Evolutionary conservation across 2,888 invertebrate genomes (phyloP), one percentile per base, ranked within the genome.

Genomic region (Tribolium freemani): DNA sequence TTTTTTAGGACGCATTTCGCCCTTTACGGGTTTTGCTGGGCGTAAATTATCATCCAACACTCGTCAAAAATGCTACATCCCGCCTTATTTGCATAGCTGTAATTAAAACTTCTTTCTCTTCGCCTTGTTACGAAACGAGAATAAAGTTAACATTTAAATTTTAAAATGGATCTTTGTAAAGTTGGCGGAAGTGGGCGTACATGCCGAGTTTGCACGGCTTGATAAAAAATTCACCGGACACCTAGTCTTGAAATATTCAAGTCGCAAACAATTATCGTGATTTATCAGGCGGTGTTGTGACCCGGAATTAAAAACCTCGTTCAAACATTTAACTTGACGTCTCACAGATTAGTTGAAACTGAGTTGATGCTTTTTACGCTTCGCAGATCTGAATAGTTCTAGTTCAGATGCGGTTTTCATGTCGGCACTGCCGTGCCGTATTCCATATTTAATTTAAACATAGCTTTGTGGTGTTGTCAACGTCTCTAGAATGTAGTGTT

Each of bases 361-460:
- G 51, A 63, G 64, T 44, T 64, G 64, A 53, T 21, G 64, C 26
- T 60, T 61, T 72, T 72, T 68, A 50, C 71, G 61, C 50, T 20
- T 46, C 45, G 2, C 46, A 51, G 57, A 66, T 51, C 30, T 54
- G 60, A 72, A 72, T 72, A 63, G 61, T 68, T 72, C 16, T 67
- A 67, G 61, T 67, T 46, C 16, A 31, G 61, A 38, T 68, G 68
- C 31, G 71, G 67, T 72, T 68, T 72, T 63, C 53, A 56, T 56
- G 66, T 68, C 54, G 26, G 56, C 61, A 31, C 21, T 21, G 54
- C 51, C 51, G 31, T 50, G 16, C 11, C 69, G 13, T 57, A 53
- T 63, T 54, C 69, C 60, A 73, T 70, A 66, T 73, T 73, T 70
- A 73, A 73, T 70, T 73, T 73, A 70, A 73, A 73, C 73, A 73